These are phyloP conservation scores for Muraenolepis orangiensis DNA, from an alignment of 2,797 vertebrate species.

Conservation along the genomic window DNA sequence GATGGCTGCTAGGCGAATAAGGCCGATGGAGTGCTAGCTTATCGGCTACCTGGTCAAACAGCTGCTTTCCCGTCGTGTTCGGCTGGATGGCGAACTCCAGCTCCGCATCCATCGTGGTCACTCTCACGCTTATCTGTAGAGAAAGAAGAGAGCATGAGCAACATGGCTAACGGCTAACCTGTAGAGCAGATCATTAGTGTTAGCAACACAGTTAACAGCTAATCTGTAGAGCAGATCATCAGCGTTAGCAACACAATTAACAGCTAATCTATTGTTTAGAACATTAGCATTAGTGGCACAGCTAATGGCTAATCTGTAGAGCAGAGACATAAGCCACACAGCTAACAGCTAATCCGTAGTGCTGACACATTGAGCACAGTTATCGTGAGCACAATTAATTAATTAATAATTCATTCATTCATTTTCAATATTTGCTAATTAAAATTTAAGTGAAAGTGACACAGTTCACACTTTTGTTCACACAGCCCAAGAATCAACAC, in stretches of 20 bases:
- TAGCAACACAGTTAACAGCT: not conserved
- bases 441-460: not conserved
- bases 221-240: not conserved
- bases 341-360: not conserved
- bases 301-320: not conserved
- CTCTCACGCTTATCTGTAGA: conserved; percentile 90
- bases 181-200: not conserved
- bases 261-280: not conserved
- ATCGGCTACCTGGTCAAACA: conserved; percentile 90
- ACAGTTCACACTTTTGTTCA: not conserved
- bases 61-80: conserved; percentile 96
- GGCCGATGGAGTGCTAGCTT: not conserved
- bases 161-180: not conserved
- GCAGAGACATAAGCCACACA: not conserved
- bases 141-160: conserved; percentile 12
- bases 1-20: not conserved
- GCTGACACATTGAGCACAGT: not conserved
- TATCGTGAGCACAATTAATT: not conserved
- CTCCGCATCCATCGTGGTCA: conserved; percentile 98
- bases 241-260: not conserved
- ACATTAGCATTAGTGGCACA: not conserved
- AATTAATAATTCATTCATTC: too few relatives aligned
- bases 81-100: conserved; percentile 99
- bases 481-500: not conserved
- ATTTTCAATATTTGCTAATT: not conserved